Conservation (phyloP, 2,888 invertebrate species). For the Drosophila lacicola region DNA sequence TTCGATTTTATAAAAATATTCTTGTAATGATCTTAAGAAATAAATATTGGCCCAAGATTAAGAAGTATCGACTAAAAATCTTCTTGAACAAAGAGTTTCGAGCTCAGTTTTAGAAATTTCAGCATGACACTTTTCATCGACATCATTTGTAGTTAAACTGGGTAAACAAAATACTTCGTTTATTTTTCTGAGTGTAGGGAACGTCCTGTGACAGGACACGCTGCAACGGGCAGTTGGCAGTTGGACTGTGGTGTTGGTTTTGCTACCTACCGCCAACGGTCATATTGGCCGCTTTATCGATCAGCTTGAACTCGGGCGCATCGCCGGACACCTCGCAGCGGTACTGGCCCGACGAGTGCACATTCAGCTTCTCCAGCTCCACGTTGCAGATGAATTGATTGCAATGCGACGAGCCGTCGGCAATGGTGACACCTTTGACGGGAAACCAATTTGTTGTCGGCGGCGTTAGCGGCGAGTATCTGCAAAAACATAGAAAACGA, state of each 20-base stretch:
- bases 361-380: constrained; percentile 83
- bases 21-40: too few species aligned
- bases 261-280: constrained; percentile 86
- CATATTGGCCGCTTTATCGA: constrained; percentile 87
- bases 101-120: too few species aligned
- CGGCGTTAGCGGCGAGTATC: constrained; percentile 85
- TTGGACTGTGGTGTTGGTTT: background rate
- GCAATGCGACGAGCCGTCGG: constrained; percentile 84
- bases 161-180: background rate
- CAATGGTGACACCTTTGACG: constrained; percentile 84
- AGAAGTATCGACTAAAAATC: too few species aligned
- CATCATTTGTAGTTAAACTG: too few species aligned
- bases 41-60: too few species aligned
- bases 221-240: constrained; percentile 7
- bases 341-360: constrained; percentile 86
- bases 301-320: constrained; percentile 87
- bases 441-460: constrained; percentile 85
- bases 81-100: too few species aligned
- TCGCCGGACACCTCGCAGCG: constrained; percentile 88
- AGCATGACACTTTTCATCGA: too few species aligned
- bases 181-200: background rate
- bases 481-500: constrained; percentile 58
- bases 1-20: too few species aligned
- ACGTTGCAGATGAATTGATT: constrained; percentile 85
- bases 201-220: background rate